phyloP scores from a whole-genome alignment of 2,797 vertebrate species.

The Acanthiza pusilla region DNA sequence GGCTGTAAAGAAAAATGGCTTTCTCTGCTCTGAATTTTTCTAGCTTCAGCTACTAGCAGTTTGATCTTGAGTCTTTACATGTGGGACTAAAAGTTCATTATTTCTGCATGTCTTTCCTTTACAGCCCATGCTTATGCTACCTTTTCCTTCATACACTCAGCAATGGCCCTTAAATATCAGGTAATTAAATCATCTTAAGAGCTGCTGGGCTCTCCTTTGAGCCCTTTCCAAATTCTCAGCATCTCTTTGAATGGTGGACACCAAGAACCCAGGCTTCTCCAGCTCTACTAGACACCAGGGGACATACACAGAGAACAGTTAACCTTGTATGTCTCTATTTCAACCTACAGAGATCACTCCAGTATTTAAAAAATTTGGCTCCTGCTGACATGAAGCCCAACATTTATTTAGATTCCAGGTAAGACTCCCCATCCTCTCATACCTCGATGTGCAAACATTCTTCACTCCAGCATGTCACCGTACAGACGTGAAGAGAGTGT shows the following conservation, averaged over 20 bases:
- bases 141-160: not conserved
- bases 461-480: not conserved
- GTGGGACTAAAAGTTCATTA: not conserved
- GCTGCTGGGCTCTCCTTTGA: not conserved
- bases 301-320: not conserved
- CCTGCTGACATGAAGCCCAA: not conserved
- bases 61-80: not conserved
- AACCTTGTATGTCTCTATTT: not conserved
- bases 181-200: not conserved
- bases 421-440: not conserved
- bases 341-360: not conserved
- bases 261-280: not conserved
- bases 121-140: not conserved
- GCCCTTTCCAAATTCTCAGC: not conserved
- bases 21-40: not conserved
- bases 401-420: not conserved
- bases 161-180: not conserved
- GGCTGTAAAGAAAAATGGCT: not conserved
- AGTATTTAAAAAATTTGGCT: not conserved
- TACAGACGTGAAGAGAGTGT: not conserved
- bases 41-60: not conserved
- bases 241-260: not conserved
- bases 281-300: not conserved
- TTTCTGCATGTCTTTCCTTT: not conserved
- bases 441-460: not conserved